A percentile compares a stretch with the other conserved stretches of the same genome.
phyloP scores from a whole-genome alignment of 2,113 vertebrate genomes.

The Takifugu flavidus region DNA sequence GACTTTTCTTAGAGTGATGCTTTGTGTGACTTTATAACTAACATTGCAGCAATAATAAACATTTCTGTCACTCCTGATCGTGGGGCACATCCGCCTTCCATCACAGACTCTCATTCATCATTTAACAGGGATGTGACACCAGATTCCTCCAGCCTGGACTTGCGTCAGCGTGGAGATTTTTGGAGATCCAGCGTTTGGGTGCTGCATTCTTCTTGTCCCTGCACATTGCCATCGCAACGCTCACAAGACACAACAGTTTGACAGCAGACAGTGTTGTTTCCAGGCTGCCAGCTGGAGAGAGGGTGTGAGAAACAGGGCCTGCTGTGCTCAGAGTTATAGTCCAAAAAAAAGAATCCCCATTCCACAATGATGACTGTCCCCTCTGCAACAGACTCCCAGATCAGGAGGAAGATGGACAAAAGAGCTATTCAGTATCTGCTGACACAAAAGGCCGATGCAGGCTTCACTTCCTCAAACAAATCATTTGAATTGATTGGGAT shows the following conservation, averaged over 20 bases:
- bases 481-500: conserved; percentile 31
- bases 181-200: conserved; percentile 44
- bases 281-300: conserved; percentile 52
- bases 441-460: conserved; percentile 33
- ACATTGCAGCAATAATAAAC: too few species aligned
- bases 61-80: too few species aligned
- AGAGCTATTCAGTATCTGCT: conserved; percentile 48
- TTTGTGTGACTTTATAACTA: background rate
- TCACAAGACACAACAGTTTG: conserved; percentile 45
- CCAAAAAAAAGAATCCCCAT: conserved; percentile 29
- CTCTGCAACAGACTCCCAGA: conserved; percentile 35
- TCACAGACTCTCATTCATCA: too few species aligned
- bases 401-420: conserved; percentile 44
- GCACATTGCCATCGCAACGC: conserved; percentile 38
- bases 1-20: conserved; percentile 26
- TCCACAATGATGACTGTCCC: conserved; percentile 33
- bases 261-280: conserved; percentile 42
- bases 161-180: conserved; percentile 57
- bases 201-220: conserved; percentile 59
- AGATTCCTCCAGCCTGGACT: conserved; percentile 40
- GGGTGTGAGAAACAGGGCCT: conserved; percentile 62
- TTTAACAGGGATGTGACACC: conserved; percentile 25
- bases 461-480: conserved; percentile 10
- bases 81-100: too few species aligned
- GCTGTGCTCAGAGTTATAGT: conserved; percentile 53